These are phyloP conservation scores for Platichthys flesus DNA, from an alignment of 2,113 vertebrate genomes.

Conservation along the genomic window DNA sequence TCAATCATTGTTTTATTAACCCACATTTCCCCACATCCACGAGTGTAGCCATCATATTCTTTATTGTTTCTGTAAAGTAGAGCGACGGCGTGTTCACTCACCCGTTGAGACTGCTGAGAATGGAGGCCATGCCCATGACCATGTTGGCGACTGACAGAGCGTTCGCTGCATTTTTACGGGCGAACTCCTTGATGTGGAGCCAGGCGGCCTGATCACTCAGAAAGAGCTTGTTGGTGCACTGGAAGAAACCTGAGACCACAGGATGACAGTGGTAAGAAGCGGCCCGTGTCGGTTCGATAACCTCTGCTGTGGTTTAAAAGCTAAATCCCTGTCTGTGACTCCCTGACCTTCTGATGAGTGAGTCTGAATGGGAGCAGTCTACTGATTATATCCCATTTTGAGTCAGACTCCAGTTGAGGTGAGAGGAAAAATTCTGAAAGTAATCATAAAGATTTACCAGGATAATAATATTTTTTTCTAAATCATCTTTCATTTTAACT, in stretches of 20 bases:
- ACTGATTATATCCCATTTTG: constrained; percentile 9
- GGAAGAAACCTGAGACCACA: constrained; percentile 84
- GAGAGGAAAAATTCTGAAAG: not conserved
- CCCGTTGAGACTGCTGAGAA: constrained; percentile 91
- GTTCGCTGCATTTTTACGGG: constrained; percentile 88
- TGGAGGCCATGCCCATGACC: constrained; percentile 89
- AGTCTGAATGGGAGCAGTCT: constrained; percentile 13
- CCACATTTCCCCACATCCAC: too few species aligned
- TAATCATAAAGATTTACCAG: constrained; percentile 10
- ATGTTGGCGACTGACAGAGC: constrained; percentile 90
- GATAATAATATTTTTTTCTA: not conserved
- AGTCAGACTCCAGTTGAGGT: constrained; percentile 9
- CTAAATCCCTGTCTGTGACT: constrained; percentile 15
- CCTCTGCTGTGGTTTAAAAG: constrained; percentile 16
- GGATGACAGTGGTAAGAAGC: constrained; percentile 56
- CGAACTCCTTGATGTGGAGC: constrained; percentile 83
- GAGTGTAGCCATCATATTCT: too few species aligned
- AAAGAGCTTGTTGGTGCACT: constrained; percentile 82
- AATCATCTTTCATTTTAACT: not conserved
- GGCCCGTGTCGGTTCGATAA: constrained; percentile 24
- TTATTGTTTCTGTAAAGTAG: not conserved
- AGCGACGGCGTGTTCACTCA: constrained; percentile 57
- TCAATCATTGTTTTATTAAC: too few species aligned
- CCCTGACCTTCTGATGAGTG: constrained; percentile 24
- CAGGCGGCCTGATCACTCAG: constrained; percentile 67